A percentile compares a stretch with the other conserved stretches of the same genome.
Conservation (phyloP, 2,888 invertebrate species). For the Branchipolynoe longqiensis region DNA sequence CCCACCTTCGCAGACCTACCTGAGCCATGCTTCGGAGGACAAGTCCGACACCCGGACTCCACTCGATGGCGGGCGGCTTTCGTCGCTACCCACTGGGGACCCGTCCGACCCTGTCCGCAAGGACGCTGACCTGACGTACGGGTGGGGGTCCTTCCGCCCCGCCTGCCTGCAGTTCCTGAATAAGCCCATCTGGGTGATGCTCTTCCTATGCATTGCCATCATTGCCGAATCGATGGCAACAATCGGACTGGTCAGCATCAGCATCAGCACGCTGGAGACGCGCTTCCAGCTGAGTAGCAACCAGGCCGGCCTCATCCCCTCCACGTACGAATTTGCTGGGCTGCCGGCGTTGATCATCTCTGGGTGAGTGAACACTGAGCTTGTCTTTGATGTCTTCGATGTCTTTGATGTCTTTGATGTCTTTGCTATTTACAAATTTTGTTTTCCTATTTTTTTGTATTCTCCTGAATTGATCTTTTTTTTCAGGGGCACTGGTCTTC, state of each 20-base stretch:
- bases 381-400: no score
- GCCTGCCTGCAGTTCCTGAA: conserved; percentile 36
- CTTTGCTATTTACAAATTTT: no score
- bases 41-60: neutral
- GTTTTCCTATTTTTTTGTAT: neutral
- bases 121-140: conserved; percentile 17
- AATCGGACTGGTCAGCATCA: conserved; percentile 35
- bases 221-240: conserved; percentile 41
- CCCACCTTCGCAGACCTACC: conserved; percentile 7
- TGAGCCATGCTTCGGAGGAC: neutral
- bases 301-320: conserved; percentile 42
- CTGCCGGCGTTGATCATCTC: conserved; percentile 39
- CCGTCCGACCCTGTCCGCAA: no score
- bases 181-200: conserved; percentile 46
- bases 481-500: no score
- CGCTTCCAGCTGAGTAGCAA: conserved; percentile 50
- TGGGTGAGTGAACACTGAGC: conserved; percentile 2
- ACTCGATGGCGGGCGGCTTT: no score
- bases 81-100: no score
- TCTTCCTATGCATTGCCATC: conserved; percentile 31
- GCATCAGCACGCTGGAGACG: conserved; percentile 21
- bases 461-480: neutral
- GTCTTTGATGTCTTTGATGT: no score
- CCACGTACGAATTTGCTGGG: conserved; percentile 24
- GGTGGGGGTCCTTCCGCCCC: conserved; percentile 42